Conservation (phyloP, 2,113 vertebrate species). For the Reinhardtius hippoglossoides region DNA sequence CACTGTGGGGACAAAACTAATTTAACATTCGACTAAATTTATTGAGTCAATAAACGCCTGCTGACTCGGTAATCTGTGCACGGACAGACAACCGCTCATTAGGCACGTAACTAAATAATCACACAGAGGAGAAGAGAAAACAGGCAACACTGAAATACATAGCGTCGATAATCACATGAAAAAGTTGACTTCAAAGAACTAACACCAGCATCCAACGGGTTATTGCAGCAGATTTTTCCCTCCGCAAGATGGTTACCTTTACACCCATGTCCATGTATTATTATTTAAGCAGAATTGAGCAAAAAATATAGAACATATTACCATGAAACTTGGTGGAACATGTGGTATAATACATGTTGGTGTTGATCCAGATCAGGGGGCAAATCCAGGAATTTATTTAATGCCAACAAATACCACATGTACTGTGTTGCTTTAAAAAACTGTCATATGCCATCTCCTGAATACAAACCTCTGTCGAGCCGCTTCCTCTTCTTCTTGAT, state of each 20-base stretch:
- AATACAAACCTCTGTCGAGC: neutral
- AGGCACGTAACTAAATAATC: neutral
- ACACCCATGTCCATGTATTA: too few relatives aligned
- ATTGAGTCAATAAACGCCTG: slow-evolving; percentile 2
- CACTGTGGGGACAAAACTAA: slow-evolving; percentile 26
- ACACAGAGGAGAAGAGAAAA: neutral
- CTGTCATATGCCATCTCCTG: neutral
- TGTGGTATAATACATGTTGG: too few relatives aligned
- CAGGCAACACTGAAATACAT: slow-evolving; percentile 1
- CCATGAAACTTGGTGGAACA: too few relatives aligned
- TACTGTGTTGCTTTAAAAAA: neutral
- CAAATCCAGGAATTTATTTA: too few relatives aligned
- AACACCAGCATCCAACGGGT: too few relatives aligned
- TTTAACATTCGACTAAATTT: slow-evolving; percentile 31
- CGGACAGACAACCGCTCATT: neutral
- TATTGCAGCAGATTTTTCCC: too few relatives aligned
- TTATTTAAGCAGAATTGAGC: too few relatives aligned
- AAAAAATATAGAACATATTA: too few relatives aligned
- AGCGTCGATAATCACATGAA: neutral
- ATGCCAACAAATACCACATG: neutral
- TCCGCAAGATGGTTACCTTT: too few relatives aligned
- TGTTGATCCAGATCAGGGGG: too few relatives aligned
- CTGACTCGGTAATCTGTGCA: neutral
- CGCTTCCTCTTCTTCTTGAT: slow-evolving; percentile 8
- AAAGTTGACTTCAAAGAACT: neutral